Base-by-base conservation (phyloP, 1,140 invertebrate genomes). In the Drosophila varians region DNA sequence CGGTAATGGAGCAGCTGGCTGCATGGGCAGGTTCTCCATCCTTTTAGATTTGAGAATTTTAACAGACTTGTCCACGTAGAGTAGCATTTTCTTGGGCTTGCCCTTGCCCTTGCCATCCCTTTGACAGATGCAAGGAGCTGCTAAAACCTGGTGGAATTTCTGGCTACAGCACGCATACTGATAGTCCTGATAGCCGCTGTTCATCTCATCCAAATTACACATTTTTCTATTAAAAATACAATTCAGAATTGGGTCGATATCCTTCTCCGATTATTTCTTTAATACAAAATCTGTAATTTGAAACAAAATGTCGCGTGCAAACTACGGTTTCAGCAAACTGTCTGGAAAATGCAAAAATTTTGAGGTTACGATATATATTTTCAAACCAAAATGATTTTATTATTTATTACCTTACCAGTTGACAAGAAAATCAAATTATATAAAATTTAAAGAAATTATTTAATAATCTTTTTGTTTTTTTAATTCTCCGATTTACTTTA, bases 201-300 rank as follows among this genome's bases (percentile, higher is more conserved):
- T 52, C 55, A 64, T 51, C 62, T 47, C 57, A 76, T 79, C 75
- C 2, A 73, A 84, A 80, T 86, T 86, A 86, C 73, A 84, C 54
- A 86, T 79, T 86, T 53, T 43, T 53, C 8, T 11, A 69, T 65
- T 65, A 65, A 76, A 84, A 62, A 23, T 8, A 60, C 36, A 42
- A 42, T 14, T 26, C 9, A 16, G 42, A 28, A 26, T 16, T 8
- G n/a, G 23, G 5, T 38, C 2, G 1, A 0, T 23, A 11, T 5
- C 19, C 21, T 2, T 31, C 4, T 40, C 36, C 2, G 26, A 9
- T 18, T 49, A 52, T 28, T 58, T 38, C 61, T 70, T 86, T 52
- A 64, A 86, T 60, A 14, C 28, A 66, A 66, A 86, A 84, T 68
- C 36, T 84, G 80, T 64, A 86, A 84, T 72, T 79, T 69, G 5